phyloP scores from a whole-genome alignment of 92 coral and sea anemone genomes.

The Zoanthus solanderi region DNA sequence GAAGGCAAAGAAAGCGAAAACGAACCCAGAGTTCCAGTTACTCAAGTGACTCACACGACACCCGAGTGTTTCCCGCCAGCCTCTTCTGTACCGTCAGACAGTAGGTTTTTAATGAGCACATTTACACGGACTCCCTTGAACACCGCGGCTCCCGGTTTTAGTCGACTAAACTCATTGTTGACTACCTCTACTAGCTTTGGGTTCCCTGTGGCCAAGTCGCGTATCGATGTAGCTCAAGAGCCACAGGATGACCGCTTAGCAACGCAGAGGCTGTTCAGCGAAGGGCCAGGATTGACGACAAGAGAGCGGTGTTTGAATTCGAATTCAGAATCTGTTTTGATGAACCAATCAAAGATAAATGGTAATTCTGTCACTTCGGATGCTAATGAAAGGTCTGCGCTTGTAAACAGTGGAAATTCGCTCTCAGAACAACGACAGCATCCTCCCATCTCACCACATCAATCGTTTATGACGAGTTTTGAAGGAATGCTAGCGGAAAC shows the following conservation, averaged over 20 bases:
- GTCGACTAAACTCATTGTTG: slow-evolving; percentile 69
- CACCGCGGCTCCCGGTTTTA: slow-evolving; percentile 68
- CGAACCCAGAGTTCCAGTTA: not conserved
- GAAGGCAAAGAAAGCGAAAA: slow-evolving; percentile 7
- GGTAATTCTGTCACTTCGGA: not conserved
- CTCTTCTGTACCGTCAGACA: not conserved
- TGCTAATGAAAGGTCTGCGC: not conserved
- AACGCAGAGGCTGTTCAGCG: not conserved
- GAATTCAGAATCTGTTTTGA: not conserved
- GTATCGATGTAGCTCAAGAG: not conserved
- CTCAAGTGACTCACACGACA: not conserved
- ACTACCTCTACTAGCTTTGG: slow-evolving; percentile 1
- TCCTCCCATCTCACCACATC: slow-evolving; percentile 1
- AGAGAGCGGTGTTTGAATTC: slow-evolving; percentile 17
- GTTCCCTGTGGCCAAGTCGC: slow-evolving; percentile 5
- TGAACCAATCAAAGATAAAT: not conserved
- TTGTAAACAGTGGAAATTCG: not conserved
- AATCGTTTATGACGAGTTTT: slow-evolving; percentile 1
- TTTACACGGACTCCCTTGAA: slow-evolving; percentile 74
- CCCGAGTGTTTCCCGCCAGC: not conserved
- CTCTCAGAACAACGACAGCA: not conserved
- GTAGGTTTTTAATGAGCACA: slow-evolving; percentile 2
- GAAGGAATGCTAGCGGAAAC: slow-evolving; percentile 21
- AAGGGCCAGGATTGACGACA: not conserved
- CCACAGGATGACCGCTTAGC: slow-evolving; percentile 2